Evolutionary conservation across 2,888 invertebrate genomes (phyloP).

Genomic region (Habrosyne pyritoides): DNA sequence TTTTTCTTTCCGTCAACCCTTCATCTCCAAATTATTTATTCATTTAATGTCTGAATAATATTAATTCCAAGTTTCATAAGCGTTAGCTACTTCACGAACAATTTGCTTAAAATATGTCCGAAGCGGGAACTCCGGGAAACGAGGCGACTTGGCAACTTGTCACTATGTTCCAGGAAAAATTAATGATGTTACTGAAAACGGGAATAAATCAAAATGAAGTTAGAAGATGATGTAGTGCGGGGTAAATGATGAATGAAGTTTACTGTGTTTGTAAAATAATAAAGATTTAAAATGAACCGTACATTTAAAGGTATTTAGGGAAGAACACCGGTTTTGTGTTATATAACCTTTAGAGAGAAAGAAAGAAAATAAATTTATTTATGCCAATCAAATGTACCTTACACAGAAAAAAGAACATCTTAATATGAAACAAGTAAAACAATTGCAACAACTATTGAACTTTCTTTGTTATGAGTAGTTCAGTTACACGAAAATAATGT

Average conservation of each 20-base stretch:
- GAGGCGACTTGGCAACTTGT: neutral
- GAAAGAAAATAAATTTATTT: too few species aligned
- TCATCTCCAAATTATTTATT: neutral
- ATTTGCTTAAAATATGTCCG: neutral
- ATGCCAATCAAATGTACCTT: too few species aligned
- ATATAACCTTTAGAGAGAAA: too few species aligned
- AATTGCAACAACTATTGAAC: too few species aligned
- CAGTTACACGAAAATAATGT: too few species aligned
- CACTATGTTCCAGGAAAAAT: neutral
- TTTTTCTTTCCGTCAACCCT: neutral
- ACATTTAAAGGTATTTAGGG: too few species aligned
- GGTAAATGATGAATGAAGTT: neutral
- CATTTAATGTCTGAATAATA: neutral
- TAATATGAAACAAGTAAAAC: too few species aligned
- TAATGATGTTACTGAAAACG: neutral
- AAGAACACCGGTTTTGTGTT: too few species aligned
- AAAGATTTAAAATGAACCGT: too few species aligned
- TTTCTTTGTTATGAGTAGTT: too few species aligned
- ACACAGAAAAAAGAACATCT: too few species aligned
- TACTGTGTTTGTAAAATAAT: neutral
- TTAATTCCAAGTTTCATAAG: neutral
- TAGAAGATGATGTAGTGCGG: neutral
- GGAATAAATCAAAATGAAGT: neutral
- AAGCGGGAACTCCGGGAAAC: neutral
- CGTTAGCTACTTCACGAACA: neutral